phyloP scores from a whole-genome alignment of 2,888 invertebrate genomes.

The Cheilosia soror region DNA sequence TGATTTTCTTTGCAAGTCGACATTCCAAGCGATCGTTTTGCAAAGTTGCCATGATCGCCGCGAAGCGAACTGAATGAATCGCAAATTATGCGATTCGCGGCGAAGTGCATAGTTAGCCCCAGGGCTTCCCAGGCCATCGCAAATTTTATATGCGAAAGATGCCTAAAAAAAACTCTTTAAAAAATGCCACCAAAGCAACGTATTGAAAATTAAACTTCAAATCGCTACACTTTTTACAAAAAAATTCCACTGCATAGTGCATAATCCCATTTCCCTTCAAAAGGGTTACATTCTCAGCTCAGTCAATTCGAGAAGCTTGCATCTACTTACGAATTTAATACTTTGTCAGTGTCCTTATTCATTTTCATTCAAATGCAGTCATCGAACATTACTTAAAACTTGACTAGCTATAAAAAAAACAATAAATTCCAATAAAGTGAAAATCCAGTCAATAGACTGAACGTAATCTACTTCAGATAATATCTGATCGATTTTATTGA shows the following conservation, averaged over 20 bases:
- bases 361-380: not conserved
- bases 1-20: too few species aligned
- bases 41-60: too few species aligned
- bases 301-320: too few species aligned
- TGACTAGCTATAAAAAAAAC: not conserved
- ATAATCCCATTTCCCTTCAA: not conserved
- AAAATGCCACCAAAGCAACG: not conserved
- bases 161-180: not conserved
- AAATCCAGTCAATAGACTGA: constrained; percentile 18
- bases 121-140: too few species aligned
- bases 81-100: too few species aligned
- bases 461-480: constrained; percentile 7
- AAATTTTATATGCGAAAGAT: too few species aligned
- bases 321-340: too few species aligned
- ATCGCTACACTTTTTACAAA: not conserved
- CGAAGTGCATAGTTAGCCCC: too few species aligned
- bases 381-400: not conserved
- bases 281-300: not conserved
- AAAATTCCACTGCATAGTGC: not conserved
- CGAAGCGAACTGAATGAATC: too few species aligned
- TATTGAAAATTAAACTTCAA: not conserved
- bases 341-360: too few species aligned
- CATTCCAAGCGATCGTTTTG: too few species aligned
- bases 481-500: constrained; percentile 1
- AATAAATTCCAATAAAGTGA: constrained; percentile 5